Base-by-base conservation (phyloP, 1,140 invertebrate genomes). In the Stegodyphus mimosarum region DNA sequence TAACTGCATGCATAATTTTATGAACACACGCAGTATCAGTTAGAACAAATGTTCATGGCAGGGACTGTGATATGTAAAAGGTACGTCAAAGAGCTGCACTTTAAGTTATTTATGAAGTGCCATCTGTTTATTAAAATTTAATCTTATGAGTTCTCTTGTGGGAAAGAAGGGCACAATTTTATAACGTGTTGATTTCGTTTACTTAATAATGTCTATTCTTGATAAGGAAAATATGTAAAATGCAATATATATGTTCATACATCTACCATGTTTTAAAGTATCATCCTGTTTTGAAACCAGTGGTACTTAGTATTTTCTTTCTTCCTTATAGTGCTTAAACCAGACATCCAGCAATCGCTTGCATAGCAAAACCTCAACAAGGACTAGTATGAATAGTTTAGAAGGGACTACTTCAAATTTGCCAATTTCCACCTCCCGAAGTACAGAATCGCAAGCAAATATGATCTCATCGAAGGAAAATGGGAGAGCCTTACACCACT, bases 341-440 rank as follows among this genome's bases (percentile, higher is more conserved):
- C 74, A 76, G n/a, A 76, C 60, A 50, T 76, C 74, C 49, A 76
- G 55, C 9, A 63, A 76, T 60, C 74, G 49, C 7, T 10, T 33
- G 7, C 74, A 76, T 6, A 76, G 74, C 48, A 76, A 76, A 10
- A 13, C 52, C 5, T 76, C 74, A 33, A 76, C 74, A 33, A 60
- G 60, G 13, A 76, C 74, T 7, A 76, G 74, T 48, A 17, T 76
- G 15, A 60, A 76, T n/a, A 76, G 74, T 49, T n/a, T 63, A 63
- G 74, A 55, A 17, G 63, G 60, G n/a, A 10, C n/a, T 33, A 5
- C 60, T 60, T 33, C 33, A 33, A 33, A 33, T 33, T 33, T 33
- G 33, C 33, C 33, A 33, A 33, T 33, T 33, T 33, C 33, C 33
- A 33, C 33, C 33, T 33, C 33, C 1, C 33, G 33, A 33, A 33